These are phyloP conservation scores for Callosobruchus maculatus DNA, from an alignment of 2,888 invertebrate genomes.

Conservation along the genomic window DNA sequence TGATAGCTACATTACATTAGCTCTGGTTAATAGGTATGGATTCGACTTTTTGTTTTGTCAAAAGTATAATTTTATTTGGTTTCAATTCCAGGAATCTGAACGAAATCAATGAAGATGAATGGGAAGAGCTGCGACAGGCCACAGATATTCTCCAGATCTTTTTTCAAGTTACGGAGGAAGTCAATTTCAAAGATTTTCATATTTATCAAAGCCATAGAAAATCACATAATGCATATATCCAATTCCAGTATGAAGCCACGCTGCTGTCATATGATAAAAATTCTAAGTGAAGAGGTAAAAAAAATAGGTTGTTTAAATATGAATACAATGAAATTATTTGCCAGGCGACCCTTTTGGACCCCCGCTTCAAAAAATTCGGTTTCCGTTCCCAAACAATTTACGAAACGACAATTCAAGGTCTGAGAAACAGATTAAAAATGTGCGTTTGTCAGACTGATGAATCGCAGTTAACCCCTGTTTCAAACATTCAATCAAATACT, in stretches of 20 bases:
- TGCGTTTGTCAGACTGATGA: not conserved
- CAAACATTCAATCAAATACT: constrained; percentile 1
- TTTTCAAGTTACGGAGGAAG: not conserved
- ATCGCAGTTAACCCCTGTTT: not conserved
- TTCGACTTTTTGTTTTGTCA: not conserved
- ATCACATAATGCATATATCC: not conserved
- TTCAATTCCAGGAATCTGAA: not conserved
- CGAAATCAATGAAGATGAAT: not conserved
- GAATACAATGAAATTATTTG: constrained; percentile 12
- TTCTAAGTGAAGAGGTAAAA: constrained; percentile 10
- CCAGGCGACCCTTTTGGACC: constrained; percentile 17
- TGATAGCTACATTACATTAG: not conserved
- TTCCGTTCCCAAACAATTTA: constrained; percentile 11
- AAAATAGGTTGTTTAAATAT: constrained; percentile 8
- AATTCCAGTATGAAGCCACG: not conserved
- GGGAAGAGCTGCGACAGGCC: not conserved
- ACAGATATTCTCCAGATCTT: not conserved
- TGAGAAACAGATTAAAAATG: constrained; percentile 14
- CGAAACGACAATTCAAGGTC: constrained; percentile 7
- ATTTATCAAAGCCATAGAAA: not conserved
- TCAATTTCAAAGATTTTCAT: not conserved
- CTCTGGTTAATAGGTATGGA: not conserved
- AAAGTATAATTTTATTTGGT: not conserved
- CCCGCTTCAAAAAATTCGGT: constrained; percentile 17
- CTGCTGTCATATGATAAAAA: constrained; percentile 11